phyloP scores from a whole-genome alignment of 1,140 invertebrate species.

The Zaprionus kolodkinae region DNA sequence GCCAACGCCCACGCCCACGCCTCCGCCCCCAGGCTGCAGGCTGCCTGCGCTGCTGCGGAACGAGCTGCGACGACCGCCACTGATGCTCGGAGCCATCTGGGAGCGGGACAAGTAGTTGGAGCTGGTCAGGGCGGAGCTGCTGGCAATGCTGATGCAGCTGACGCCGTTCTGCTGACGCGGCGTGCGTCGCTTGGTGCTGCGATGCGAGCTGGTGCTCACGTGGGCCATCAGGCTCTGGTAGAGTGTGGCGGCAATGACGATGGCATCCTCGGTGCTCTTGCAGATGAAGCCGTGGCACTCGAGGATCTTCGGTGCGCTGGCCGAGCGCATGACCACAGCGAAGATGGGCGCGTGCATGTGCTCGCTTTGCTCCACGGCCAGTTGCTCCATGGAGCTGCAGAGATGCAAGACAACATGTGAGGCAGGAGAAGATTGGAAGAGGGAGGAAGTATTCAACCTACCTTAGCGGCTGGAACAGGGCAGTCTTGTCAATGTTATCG shows the following conservation, averaged over 20 bases:
- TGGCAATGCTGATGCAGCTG: slow-evolving; percentile 88
- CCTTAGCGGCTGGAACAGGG: slow-evolving; percentile 86
- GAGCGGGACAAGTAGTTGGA: slow-evolving; percentile 83
- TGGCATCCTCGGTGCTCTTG: slow-evolving; percentile 93
- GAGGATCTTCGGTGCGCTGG: slow-evolving; percentile 90
- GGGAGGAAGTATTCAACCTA: slow-evolving; percentile 20
- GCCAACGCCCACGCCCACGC: slow-evolving; percentile 24
- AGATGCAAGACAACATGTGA: not conserved
- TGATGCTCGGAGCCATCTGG: slow-evolving; percentile 51
- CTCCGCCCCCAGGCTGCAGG: slow-evolving; percentile 5
- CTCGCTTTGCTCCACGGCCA: slow-evolving; percentile 77
- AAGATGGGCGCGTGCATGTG: slow-evolving; percentile 92
- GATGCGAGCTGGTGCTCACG: slow-evolving; percentile 85
- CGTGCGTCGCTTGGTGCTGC: slow-evolving; percentile 84
- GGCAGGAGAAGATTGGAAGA: not conserved
- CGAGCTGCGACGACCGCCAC: slow-evolving; percentile 73
- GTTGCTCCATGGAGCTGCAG: slow-evolving; percentile 70
- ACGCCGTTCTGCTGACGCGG: slow-evolving; percentile 89
- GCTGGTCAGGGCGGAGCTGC: slow-evolving; percentile 85
- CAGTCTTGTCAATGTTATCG: slow-evolving; percentile 90
- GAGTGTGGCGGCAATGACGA: slow-evolving; percentile 94
- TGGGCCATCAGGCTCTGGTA: slow-evolving; percentile 94
- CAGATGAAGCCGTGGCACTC: slow-evolving; percentile 97
- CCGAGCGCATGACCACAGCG: slow-evolving; percentile 94
- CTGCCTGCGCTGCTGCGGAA: slow-evolving; percentile 71